These are phyloP conservation scores for Luscinia luscinia DNA, from an alignment of 2,797 vertebrate species.

Conservation along the genomic window DNA sequence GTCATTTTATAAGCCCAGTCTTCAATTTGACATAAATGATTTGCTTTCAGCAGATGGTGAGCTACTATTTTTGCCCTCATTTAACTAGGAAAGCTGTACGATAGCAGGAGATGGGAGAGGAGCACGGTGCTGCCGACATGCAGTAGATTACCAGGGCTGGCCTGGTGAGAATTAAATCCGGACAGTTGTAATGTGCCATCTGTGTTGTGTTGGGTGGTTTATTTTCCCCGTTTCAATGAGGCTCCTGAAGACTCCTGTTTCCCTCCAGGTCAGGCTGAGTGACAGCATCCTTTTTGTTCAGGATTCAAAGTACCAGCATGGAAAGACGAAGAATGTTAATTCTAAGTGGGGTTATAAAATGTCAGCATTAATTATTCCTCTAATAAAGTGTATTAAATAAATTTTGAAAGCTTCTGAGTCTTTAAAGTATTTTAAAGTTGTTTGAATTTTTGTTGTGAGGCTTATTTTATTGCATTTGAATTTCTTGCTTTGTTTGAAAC, in stretches of 20 bases:
- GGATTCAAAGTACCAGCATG: not conserved
- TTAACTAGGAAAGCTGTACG: conserved; percentile 54
- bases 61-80: conserved; percentile 63
- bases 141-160: conserved; percentile 57
- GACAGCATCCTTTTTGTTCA: not conserved
- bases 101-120: conserved; percentile 46
- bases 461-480: not conserved
- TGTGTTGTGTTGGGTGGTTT: conserved; percentile 23
- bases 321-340: rapidly evolving
- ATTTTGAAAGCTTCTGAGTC: not conserved
- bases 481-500: not conserved
- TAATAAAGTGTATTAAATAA: not conserved
- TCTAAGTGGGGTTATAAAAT: not conserved
- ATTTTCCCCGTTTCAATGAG: not conserved
- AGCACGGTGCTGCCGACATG: not conserved
- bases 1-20: conserved; percentile 56
- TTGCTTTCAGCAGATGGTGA: conserved; percentile 69
- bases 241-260: not conserved
- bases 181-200: conserved; percentile 50
- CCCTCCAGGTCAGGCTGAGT: not conserved
- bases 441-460: not conserved
- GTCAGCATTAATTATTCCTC: not conserved
- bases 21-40: conserved; percentile 55
- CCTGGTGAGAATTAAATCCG: conserved; percentile 61
- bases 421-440: not conserved